Base-by-base conservation (phyloP, 1,140 invertebrate genomes). In the Drosophila elegans region DNA sequence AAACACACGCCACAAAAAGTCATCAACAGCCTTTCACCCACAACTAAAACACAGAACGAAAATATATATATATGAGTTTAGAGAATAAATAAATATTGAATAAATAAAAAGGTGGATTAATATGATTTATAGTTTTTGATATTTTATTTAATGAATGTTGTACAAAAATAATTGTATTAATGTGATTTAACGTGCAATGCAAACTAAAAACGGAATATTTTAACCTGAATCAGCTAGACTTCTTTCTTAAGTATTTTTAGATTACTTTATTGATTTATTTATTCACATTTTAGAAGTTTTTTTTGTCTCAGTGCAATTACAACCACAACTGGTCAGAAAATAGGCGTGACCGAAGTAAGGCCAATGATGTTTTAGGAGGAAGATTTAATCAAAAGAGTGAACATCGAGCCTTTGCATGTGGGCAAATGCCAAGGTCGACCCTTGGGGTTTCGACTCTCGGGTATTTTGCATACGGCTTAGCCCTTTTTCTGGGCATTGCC, bases 401-500 rank as follows among this genome's bases (percentile, higher is more conserved):
- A 45, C 13, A 10, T 27, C 39, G 34, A 51, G 38, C 10, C 10
- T 61, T 53, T 32, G 49, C 25, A 73, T 73, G 45, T 44, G 27
- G 39, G 21, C 36, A 76, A 76, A 76, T 75, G 73, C 59, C 73
- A 76, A 75, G 73, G 71, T 11, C 41, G 32, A 2, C 13, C 38
- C 38, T 9, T 3, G 25, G 32, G 39, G 3, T 32, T 39, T 29
- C 12, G 32, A 11, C 11, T 21, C 34, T 12, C 0, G 21, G 36
- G 13, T 51, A 42, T 75, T 74, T 75, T 66, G 51, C 72, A 66
- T 75, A 52, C 38, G 57, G 36, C 44, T 69, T 51, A 53, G 41
- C 74, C 67, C 64, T 41, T 76, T 61, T 75, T 41, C 53, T 46
- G 73, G 73, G 80, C 71, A 73, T 79, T 74, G 13, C 63, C 56